Base-by-base conservation (phyloP, 2,888 invertebrate species). In the Dioctria rufipes region DNA sequence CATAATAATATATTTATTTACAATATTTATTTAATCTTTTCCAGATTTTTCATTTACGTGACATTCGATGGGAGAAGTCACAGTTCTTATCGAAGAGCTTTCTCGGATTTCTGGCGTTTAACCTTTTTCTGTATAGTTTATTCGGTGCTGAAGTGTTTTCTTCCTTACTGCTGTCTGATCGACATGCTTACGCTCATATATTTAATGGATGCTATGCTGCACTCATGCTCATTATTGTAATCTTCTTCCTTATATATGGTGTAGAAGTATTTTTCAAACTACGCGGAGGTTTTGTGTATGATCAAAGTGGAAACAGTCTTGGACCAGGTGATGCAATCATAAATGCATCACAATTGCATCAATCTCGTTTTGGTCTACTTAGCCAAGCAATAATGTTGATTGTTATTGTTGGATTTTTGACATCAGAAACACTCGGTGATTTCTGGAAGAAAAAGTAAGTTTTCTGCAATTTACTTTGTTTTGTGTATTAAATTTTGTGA, bases 261-360 rank as follows among this genome's bases (percentile, higher is more conserved):
- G 95, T 97, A 37, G 97, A 97, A 90, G 97, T 98, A 6, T 98
- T 93, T 89, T 97, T 98, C 87, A 97, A 97, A 94, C 92, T 96
- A 78, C 94, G 96, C 81, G 96, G 96, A 43, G 96, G 96, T 84
- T 96, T 96, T 88, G 90, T 96, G 82, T 93, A 92, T 86, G 93
- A 94, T 88, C 92, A 93, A 81, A 92, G 92, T 83, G 93, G 92
- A 83, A 92, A 93, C 67, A 92, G 93, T 81, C 84, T 89, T 0
- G 90, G 92, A 81, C 91, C 91, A 42, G 88, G 86, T 79, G 89
- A 88, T 83, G 87, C 88, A 0, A 90, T 91, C 82, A 94, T 96
- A 84, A 94, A 98, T 90, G 92, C 93, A 51, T 96, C 96, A 8
- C 97, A 97, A 88, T 90, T 98, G 84, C 96, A 97, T 88, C 97